Percentiles rank a stretch among this genome's conserved stretches.
These are phyloP conservation scores for Epinotia ramella DNA, from an alignment of 2,888 invertebrate species.

Conservation along the genomic window DNA sequence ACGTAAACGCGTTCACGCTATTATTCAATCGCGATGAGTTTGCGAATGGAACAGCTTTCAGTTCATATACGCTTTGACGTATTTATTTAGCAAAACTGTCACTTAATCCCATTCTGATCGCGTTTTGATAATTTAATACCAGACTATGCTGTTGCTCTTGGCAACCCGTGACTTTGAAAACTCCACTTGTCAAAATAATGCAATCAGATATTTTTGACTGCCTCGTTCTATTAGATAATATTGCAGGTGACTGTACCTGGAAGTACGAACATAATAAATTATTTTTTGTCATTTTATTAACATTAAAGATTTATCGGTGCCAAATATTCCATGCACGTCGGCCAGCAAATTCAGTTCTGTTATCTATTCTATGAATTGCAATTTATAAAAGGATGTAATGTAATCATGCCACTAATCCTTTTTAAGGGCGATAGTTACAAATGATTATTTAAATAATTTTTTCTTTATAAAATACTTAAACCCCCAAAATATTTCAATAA, in stretches of 20 bases:
- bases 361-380: background rate
- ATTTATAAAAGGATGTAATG: no score
- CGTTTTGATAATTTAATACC: no score
- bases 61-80: no score
- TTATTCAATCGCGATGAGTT: no score
- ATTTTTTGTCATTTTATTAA: background rate
- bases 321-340: conserved; percentile 25
- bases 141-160: no score
- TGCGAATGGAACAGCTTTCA: no score
- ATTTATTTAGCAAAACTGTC: no score
- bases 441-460: background rate
- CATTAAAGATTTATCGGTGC: conserved; percentile 9
- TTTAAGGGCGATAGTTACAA: background rate
- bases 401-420: background rate
- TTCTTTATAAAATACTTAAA: no score
- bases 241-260: background rate
- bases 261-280: background rate
- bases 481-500: no score
- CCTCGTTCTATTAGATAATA: background rate
- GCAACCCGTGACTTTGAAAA: no score
- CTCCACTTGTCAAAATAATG: background rate
- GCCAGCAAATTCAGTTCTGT: background rate
- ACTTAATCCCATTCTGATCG: no score
- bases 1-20: no score
- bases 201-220: background rate